Percentiles rank a stretch among this genome's conserved stretches.
Conservation (phyloP, 2,113 vertebrate genomes). For the Syngnathus scovelli region DNA sequence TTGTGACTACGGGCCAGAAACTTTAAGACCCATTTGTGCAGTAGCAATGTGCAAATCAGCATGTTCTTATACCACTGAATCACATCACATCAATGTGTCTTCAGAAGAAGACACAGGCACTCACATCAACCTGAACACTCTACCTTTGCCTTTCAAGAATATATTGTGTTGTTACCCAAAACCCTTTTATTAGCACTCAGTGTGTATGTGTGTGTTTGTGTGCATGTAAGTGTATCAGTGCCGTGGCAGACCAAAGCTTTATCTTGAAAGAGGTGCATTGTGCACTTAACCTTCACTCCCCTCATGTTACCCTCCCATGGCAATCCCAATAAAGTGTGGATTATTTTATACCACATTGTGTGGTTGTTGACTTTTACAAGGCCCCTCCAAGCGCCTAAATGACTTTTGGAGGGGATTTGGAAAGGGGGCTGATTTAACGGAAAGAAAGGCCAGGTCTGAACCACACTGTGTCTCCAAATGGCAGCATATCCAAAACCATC, state of each 20-base stretch:
- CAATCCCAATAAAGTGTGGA: conserved; percentile 71
- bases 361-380: conserved; percentile 67
- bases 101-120: conserved; percentile 36
- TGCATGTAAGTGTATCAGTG: conserved; percentile 17
- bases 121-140: conserved; percentile 42
- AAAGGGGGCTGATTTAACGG: conserved; percentile 4
- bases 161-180: conserved; percentile 42
- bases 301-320: conserved; percentile 37
- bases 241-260: conserved; percentile 54
- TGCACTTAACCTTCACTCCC: conserved; percentile 48
- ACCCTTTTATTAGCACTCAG: conserved; percentile 19
- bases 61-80: conserved; percentile 58
- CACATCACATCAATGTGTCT: conserved; percentile 46
- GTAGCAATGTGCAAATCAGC: conserved; percentile 57
- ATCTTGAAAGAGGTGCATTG: conserved; percentile 63
- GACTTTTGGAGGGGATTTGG: conserved; percentile 2
- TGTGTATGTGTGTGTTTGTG: conserved; percentile 17
- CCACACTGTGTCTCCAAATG: conserved; percentile 42
- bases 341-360: conserved; percentile 69
- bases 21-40: conserved; percentile 59
- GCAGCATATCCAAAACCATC: conserved; percentile 62
- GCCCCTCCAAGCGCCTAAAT: conserved; percentile 35
- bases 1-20: conserved; percentile 44
- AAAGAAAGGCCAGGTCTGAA: conserved; percentile 49
- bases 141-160: conserved; percentile 50